phyloP scores from a whole-genome alignment of 2,113 vertebrate species.

The Pardalotus punctatus region DNA sequence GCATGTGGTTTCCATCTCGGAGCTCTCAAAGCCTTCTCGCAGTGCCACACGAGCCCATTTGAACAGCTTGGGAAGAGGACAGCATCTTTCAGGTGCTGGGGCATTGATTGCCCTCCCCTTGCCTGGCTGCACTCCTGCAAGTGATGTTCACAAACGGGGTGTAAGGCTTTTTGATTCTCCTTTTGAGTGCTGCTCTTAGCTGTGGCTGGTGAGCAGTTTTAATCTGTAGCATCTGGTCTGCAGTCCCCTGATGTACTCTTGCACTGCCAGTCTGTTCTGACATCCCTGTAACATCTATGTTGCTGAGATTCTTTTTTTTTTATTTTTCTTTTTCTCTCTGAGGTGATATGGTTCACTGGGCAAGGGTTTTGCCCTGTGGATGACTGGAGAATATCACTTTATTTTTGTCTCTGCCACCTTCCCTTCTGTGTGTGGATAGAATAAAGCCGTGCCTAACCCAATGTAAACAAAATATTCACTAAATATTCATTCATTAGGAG shows the following conservation, averaged over 20 bases:
- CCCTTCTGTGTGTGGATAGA: background rate
- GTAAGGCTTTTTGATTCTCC: background rate
- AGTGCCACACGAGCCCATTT: background rate
- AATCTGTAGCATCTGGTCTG: background rate
- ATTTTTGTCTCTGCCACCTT: background rate
- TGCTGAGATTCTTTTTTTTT: background rate
- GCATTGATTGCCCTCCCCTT: background rate
- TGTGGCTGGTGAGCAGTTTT: background rate
- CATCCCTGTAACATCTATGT: background rate
- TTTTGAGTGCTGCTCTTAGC: background rate
- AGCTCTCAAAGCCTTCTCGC: conserved; percentile 20
- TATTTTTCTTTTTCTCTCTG: background rate
- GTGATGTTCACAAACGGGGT: background rate
- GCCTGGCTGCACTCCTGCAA: background rate
- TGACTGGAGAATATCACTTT: background rate
- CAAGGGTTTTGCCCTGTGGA: background rate
- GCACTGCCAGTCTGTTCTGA: background rate
- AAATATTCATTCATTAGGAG: background rate
- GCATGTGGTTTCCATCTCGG: conserved; percentile 53
- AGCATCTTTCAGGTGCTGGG: background rate
- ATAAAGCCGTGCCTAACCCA: background rate
- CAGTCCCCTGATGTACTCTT: background rate
- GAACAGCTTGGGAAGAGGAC: background rate
- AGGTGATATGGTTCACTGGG: background rate
- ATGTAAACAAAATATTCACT: background rate